Evolutionary conservation across 2,888 invertebrate genomes (phyloP).

Genomic region (Drosophila neonasuta): DNA sequence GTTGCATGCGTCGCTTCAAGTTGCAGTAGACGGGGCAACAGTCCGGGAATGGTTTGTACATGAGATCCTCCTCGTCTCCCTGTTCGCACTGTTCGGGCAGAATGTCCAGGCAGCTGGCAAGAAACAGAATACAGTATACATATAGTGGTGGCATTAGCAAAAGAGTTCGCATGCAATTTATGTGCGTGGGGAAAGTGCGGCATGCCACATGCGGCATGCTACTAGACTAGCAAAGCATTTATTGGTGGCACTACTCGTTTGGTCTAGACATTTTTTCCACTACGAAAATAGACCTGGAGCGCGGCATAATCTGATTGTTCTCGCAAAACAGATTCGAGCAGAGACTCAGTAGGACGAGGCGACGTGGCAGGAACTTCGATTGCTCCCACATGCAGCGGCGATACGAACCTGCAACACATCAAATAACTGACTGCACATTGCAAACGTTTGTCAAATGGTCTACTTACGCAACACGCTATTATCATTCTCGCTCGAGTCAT

Average conservation of each 20-base stretch:
- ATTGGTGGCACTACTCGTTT: slow-evolving; percentile 79
- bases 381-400: slow-evolving; percentile 82
- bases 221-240: slow-evolving; percentile 48
- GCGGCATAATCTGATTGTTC: slow-evolving; percentile 80
- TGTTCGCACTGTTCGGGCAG: slow-evolving; percentile 80
- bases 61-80: slow-evolving; percentile 81
- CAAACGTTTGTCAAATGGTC: neutral
- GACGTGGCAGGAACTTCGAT: slow-evolving; percentile 79
- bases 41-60: slow-evolving; percentile 81
- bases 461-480: slow-evolving; percentile 76
- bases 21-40: slow-evolving; percentile 81
- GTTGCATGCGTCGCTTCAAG: slow-evolving; percentile 80
- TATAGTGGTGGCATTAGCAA: slow-evolving; percentile 42
- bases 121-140: slow-evolving; percentile 1
- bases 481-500: slow-evolving; percentile 70
- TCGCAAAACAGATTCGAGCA: slow-evolving; percentile 81
- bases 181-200: neutral
- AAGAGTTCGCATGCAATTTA: neutral
- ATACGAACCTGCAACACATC: slow-evolving; percentile 72
- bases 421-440: neutral
- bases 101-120: slow-evolving; percentile 79
- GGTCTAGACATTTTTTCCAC: slow-evolving; percentile 81
- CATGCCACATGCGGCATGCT: slow-evolving; percentile 43
- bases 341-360: slow-evolving; percentile 79
- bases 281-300: slow-evolving; percentile 82